A percentile compares a stretch with the other conserved stretches of the same genome.
Evolutionary conservation across 2,888 invertebrate genomes (phyloP).

Genomic region (Smittia aterrima): DNA sequence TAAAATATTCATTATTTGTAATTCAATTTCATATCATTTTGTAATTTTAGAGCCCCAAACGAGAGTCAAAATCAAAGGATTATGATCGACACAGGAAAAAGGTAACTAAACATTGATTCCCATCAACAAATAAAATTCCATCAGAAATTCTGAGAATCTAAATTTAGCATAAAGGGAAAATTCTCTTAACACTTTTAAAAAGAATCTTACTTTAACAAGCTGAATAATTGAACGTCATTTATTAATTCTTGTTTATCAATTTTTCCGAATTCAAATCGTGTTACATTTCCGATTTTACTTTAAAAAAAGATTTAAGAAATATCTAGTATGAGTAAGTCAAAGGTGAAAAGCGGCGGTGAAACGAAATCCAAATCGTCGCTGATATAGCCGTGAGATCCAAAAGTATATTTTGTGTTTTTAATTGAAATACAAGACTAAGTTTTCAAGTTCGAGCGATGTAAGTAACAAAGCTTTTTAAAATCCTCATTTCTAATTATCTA

Average conservation of each 20-base stretch:
- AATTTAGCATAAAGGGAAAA: not conserved
- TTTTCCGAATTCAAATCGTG: not conserved
- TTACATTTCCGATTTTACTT: not conserved
- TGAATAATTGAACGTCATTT: not conserved
- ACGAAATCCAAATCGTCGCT: not conserved
- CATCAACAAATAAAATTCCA: not conserved
- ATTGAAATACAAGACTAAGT: not conserved
- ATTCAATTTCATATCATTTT: too few relatives aligned
- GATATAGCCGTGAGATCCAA: not conserved
- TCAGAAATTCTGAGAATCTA: too few relatives aligned
- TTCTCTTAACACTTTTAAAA: not conserved
- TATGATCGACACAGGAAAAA: not conserved
- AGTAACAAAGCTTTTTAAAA: not conserved
- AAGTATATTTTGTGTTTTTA: not conserved
- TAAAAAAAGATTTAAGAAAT: not conserved
- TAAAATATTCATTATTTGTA: too few relatives aligned
- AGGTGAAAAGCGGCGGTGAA: not conserved
- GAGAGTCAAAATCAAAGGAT: too few relatives aligned
- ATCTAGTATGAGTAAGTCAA: not conserved
- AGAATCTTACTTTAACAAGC: too few relatives aligned
- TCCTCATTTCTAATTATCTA: not conserved
- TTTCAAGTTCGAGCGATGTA: not conserved
- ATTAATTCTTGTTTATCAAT: slow-evolving; percentile 6
- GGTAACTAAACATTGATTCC: not conserved
- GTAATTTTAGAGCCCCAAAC: too few relatives aligned